phyloP scores from a whole-genome alignment of 2,797 vertebrate genomes.

The Coregonus ussuriensis region DNA sequence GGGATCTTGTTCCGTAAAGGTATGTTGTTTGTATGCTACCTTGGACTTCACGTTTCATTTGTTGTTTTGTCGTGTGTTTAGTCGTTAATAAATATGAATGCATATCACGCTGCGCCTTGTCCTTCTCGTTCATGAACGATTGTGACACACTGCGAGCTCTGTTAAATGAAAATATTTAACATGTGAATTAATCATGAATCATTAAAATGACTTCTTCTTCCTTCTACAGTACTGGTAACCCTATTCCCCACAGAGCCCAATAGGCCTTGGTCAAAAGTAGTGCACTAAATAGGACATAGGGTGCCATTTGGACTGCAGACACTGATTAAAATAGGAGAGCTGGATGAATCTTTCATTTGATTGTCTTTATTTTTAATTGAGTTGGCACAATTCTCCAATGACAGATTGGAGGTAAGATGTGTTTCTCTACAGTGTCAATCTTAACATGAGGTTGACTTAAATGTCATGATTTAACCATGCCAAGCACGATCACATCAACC shows the following conservation, averaged over 20 bases:
- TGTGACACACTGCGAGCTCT: background rate
- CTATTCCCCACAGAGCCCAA: no score
- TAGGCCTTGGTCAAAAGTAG: no score
- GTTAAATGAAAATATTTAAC: constrained; percentile 73
- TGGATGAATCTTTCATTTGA: constrained; percentile 62
- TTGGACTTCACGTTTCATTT: no score
- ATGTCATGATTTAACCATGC: constrained; percentile 66
- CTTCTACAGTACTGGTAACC: constrained; percentile 46
- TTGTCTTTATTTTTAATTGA: constrained; percentile 67
- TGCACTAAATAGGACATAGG: no score
- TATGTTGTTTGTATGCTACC: no score
- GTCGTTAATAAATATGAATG: no score
- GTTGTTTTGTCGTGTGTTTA: no score
- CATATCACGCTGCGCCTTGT: no score
- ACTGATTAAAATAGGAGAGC: constrained; percentile 36
- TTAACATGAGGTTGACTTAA: constrained; percentile 62
- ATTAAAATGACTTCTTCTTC: constrained; percentile 56
- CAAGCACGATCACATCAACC: constrained; percentile 61
- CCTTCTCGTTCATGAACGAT: no score
- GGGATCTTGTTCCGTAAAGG: no score
- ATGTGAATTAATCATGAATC: constrained; percentile 65
- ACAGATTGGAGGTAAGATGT: constrained; percentile 35
- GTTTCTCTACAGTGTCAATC: constrained; percentile 54
- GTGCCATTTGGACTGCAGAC: constrained; percentile 12
- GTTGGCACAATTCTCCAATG: constrained; percentile 52